Base-by-base conservation (phyloP, 2,888 invertebrate species). In the Teleogryllus oceanicus region DNA sequence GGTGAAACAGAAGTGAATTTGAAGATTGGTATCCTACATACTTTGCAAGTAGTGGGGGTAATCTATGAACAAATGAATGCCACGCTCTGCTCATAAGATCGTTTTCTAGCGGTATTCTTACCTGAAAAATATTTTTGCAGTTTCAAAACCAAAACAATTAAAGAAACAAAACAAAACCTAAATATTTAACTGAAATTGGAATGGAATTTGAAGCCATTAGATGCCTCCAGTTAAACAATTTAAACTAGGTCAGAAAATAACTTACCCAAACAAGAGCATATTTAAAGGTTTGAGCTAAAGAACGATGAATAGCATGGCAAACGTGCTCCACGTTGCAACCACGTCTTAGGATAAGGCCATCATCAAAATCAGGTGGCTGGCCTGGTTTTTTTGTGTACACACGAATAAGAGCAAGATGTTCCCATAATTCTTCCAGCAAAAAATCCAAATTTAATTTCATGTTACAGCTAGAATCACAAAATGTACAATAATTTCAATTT, bases 351-450 rank as follows among this genome's bases (percentile, higher is more conserved):
- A 99, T 99, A 79, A 99, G 90, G 24, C 98, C 97, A 86, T 97
- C 98, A 80, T 94, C 93, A 85, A 98, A 98, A 89, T 98, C 98
- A 83, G 98, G 98, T 13, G 96, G 95, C 86, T 96, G 95, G 82
- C 99, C 99, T 0, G 99, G 96, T 87, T 99, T 99, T 89, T 99
- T 99, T 62, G 99, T 99, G 89, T 98, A 99, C 2, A 99, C 96
- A 84, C 98, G 89, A 85, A 99, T 96, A 74, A 99, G 90, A 21
- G 95, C 93, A 82, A 99, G 89, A 85, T 95, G 94, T 86, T 98
- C 97, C 99, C 99, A 99, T 49, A 99, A 88, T 2, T 91, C 92
- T 85, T 97, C 96, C 85, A 99, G 87, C 83, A 99, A 89, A 87
- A 92, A 98, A 87, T 99, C 99, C 86, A 99, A 89, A 88, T 99